Evolutionary conservation across 2,113 vertebrate species (phyloP).

Genomic region (Siniperca knerii): DNA sequence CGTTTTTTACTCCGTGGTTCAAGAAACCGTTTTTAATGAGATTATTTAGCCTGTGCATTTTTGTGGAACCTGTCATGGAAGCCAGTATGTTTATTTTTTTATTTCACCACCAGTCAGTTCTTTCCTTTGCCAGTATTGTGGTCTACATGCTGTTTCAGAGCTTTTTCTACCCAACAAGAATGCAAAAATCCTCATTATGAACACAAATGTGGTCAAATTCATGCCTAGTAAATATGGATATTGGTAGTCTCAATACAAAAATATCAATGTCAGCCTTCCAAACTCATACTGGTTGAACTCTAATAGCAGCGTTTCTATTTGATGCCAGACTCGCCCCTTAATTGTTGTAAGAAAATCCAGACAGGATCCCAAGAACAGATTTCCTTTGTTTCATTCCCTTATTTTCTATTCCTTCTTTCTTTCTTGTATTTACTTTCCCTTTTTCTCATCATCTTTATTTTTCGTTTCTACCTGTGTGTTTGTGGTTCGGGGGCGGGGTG

Average conservation of each 20-base stretch:
- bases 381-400: constrained; percentile 25
- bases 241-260: constrained; percentile 3
- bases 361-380: not conserved
- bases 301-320: not conserved
- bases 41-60: not conserved
- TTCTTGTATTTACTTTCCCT: constrained; percentile 39
- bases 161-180: constrained; percentile 11
- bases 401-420: constrained; percentile 49
- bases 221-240: not conserved
- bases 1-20: not conserved
- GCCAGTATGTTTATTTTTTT: not conserved
- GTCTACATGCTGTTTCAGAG: constrained; percentile 4
- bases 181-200: constrained; percentile 6
- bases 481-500: constrained; percentile 79
- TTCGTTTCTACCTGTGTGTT: constrained; percentile 81
- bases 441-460: constrained; percentile 60
- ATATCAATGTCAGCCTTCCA: constrained; percentile 1
- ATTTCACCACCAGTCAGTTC: not conserved
- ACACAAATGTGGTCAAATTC: not conserved
- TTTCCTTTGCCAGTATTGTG: constrained; percentile 3
- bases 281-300: not conserved
- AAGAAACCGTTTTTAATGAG: not conserved
- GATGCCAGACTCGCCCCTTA: not conserved
- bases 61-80: not conserved
- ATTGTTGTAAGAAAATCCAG: constrained; percentile 9